Conservation (phyloP, 2,797 vertebrate genomes). For the Trachops cirrhosus region DNA sequence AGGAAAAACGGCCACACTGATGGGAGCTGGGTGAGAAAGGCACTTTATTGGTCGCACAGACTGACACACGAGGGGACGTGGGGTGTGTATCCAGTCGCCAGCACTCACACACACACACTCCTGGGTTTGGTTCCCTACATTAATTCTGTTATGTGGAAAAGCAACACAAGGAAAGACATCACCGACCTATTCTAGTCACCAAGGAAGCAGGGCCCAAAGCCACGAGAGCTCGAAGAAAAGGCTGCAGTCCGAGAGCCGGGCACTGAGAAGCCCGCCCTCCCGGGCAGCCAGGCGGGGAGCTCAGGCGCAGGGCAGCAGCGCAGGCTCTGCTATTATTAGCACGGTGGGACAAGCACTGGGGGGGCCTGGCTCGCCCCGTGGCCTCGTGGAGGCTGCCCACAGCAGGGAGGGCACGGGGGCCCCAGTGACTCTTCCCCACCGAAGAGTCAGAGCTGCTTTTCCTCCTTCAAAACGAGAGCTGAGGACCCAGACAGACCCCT, state of each 20-base stretch:
- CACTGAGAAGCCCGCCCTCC: not conserved
- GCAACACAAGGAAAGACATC: not conserved
- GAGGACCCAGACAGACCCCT: not conserved
- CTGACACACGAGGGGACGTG: not conserved
- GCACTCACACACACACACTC: not conserved
- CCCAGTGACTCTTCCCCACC: too few relatives aligned
- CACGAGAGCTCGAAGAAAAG: not conserved
- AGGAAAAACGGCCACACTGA: not conserved
- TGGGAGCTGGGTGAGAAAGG: not conserved
- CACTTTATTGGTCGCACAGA: conserved; percentile 63
- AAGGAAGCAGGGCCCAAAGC: not conserved
- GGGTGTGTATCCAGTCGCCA: not conserved
- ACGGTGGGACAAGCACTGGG: fast-evolving
- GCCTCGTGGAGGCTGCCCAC: not conserved
- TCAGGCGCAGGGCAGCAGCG: not conserved
- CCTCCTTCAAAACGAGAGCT: not conserved
- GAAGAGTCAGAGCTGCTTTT: not conserved
- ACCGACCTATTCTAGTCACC: not conserved
- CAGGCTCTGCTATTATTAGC: not conserved
- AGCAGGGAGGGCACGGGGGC: fast-evolving
- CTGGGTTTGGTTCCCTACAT: not conserved
- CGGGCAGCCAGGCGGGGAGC: not conserved
- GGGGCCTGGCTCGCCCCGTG: not conserved
- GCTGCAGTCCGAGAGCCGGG: not conserved
- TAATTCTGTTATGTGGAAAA: conserved; percentile 39